Conservation (phyloP, 64 coral and sea anemone genomes). For the Montipora capricornis region DNA sequence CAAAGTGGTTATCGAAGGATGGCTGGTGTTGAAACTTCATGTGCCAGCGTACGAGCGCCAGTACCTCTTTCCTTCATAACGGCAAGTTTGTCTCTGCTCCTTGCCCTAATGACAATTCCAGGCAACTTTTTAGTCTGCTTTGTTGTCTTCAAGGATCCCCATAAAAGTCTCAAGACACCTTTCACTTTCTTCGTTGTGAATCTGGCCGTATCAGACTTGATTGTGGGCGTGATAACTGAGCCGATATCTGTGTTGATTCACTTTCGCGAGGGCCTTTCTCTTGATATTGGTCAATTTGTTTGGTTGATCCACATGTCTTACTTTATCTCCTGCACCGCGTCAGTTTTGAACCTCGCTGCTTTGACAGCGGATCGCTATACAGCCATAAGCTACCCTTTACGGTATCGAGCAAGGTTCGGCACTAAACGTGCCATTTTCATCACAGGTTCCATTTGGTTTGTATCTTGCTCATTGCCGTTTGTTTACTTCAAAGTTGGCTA, state of each 20-base stretch:
- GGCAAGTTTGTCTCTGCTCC: no score
- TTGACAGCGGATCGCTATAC: constrained; percentile 39
- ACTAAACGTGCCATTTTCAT: background rate
- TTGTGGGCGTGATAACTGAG: constrained; percentile 48
- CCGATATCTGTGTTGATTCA: constrained; percentile 36
- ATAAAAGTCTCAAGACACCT: no score
- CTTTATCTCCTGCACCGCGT: constrained; percentile 61
- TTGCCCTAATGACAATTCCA: no score
- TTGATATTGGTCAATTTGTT: background rate
- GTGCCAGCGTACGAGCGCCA: no score
- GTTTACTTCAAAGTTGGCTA: constrained; percentile 80
- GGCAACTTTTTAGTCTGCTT: no score
- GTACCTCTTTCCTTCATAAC: no score
- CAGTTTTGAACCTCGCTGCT: constrained; percentile 46
- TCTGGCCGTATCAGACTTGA: background rate
- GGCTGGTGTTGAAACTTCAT: no score
- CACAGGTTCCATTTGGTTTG: constrained; percentile 45
- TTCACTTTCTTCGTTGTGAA: no score
- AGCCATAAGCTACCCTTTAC: constrained; percentile 52
- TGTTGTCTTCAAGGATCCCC: no score
- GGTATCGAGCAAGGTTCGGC: constrained; percentile 11
- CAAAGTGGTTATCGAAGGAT: no score
- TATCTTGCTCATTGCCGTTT: constrained; percentile 44
- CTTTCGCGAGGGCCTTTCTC: constrained; percentile 41
- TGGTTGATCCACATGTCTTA: constrained; percentile 30